Conservation (phyloP, 2,888 invertebrate genomes). For the Cyclophora punctaria region DNA sequence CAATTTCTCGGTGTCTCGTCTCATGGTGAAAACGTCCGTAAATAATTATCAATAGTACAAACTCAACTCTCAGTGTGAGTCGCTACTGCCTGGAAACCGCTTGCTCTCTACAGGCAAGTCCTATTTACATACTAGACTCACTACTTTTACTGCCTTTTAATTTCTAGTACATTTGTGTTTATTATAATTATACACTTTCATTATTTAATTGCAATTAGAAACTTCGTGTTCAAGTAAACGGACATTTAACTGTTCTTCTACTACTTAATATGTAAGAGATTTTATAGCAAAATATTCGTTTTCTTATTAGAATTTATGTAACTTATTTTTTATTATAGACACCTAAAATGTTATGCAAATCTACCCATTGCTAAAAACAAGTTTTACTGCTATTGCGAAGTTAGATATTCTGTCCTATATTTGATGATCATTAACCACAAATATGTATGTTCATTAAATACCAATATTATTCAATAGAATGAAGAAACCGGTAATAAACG, state of each 20-base stretch:
- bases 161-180: constrained; percentile 1
- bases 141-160: constrained; percentile 15
- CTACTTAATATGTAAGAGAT: no score
- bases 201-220: background rate
- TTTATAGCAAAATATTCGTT: no score
- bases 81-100: constrained; percentile 4
- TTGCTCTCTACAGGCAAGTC: constrained; percentile 11
- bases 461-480: constrained; percentile 10
- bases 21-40: constrained; percentile 11
- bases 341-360: no score
- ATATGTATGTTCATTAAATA: constrained; percentile 1
- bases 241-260: no score
- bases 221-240: no score
- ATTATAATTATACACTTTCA: constrained; percentile 8
- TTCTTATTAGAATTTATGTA: no score
- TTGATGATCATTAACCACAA: constrained; percentile 3
- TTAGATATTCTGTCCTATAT: constrained; percentile 1
- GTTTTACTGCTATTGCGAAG: background rate
- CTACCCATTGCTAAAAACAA: background rate
- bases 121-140: constrained; percentile 17
- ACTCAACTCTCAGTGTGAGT: constrained; percentile 5
- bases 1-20: constrained; percentile 10
- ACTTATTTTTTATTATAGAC: no score
- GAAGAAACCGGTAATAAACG: constrained; percentile 33
- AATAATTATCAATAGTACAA: constrained; percentile 3